A percentile compares a stretch with the other conserved stretches of the same genome.
Conservation (phyloP, 2,113 vertebrate genomes). For the Serilophus lunatus region DNA sequence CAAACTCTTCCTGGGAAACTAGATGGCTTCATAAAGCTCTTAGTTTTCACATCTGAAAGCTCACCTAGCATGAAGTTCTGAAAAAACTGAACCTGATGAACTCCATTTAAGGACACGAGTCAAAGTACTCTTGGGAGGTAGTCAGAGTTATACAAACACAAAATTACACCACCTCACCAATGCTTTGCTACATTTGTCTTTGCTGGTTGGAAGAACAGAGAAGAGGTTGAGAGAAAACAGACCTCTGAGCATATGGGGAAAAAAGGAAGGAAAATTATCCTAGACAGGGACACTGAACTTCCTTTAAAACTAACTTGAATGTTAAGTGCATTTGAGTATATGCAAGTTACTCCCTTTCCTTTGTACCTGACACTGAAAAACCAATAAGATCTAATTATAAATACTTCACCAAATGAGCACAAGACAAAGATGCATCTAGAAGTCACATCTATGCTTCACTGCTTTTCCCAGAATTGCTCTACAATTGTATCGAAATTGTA, state of each 20-base stretch:
- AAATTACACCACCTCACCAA: background rate
- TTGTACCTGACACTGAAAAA: background rate
- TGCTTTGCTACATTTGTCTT: conserved; percentile 54
- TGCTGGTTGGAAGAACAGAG: conserved; percentile 16
- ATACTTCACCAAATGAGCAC: background rate
- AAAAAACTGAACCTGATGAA: background rate
- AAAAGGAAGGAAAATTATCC: background rate
- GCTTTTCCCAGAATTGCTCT: background rate
- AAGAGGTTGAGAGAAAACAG: background rate
- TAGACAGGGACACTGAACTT: background rate
- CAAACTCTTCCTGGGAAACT: background rate
- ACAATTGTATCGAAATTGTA: background rate
- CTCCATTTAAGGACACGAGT: background rate
- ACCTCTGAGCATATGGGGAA: background rate
- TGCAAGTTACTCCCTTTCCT: background rate
- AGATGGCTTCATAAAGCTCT: background rate
- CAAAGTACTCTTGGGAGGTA: conserved; percentile 34
- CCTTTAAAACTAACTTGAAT: background rate
- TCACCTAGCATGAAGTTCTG: background rate
- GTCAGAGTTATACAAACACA: background rate
- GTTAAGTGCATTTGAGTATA: background rate
- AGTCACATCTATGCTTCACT: background rate
- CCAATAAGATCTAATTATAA: background rate
- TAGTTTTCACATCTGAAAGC: background rate
- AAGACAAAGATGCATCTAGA: background rate